Conservation (phyloP, 2,797 vertebrate species). For the Micrastur ruficollis region DNA sequence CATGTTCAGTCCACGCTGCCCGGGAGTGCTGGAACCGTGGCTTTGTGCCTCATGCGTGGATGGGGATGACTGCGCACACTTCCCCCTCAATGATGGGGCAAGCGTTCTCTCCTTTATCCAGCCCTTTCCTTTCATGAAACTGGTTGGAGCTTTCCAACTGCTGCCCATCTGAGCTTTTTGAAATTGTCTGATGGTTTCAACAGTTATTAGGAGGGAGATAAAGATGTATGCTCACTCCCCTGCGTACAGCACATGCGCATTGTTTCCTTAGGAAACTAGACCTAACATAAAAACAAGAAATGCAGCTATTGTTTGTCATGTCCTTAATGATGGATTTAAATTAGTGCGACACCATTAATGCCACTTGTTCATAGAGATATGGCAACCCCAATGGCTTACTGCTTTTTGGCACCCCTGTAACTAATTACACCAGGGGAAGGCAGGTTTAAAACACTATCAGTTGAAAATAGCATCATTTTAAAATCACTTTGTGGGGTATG, state of each 20-base stretch:
- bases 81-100: not conserved
- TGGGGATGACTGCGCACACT: not conserved
- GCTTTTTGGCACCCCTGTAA: not conserved
- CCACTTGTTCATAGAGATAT: not conserved
- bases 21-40: accelerated
- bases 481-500: constrained; percentile 34
- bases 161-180: not conserved
- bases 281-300: not conserved
- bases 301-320: not conserved
- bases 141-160: not conserved
- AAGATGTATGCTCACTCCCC: not conserved
- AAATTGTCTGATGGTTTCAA: not conserved
- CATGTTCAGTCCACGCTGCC: accelerated
- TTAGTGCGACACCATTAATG: not conserved
- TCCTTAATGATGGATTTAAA: not conserved
- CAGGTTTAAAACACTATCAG: not conserved
- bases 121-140: not conserved
- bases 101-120: not conserved
- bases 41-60: accelerated
- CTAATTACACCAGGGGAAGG: not conserved
- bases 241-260: not conserved
- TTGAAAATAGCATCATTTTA: constrained; percentile 23
- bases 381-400: not conserved
- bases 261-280: not conserved
- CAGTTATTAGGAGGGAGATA: not conserved